Evolutionary conservation across 2,888 invertebrate genomes (phyloP).

Genomic region (Eilema caniola): DNA sequence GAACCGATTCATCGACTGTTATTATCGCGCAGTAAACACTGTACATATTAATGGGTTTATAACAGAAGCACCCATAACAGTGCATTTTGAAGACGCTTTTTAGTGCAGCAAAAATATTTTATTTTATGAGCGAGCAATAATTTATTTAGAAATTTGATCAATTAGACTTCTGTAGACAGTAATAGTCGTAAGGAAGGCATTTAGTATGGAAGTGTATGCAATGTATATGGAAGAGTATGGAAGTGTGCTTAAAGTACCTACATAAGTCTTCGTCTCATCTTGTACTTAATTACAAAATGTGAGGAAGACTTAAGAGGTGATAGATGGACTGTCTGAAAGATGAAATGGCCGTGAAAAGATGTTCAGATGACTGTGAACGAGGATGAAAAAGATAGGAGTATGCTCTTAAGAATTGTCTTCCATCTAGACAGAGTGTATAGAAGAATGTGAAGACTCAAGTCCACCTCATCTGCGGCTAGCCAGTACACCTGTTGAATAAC

Average conservation of each 20-base stretch:
- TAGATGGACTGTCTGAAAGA: neutral
- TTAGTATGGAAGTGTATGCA: neutral
- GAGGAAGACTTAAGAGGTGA: neutral
- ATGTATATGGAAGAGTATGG: no score
- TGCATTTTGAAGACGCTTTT: constrained; percentile 20
- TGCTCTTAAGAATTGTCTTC: no score
- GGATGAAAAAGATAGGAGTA: neutral
- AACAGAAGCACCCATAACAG: constrained; percentile 36
- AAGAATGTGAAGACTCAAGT: no score
- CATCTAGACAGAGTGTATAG: no score
- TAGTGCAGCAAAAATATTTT: neutral
- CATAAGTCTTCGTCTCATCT: no score
- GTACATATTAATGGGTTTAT: constrained; percentile 49
- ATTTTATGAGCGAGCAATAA: neutral
- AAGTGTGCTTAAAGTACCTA: no score
- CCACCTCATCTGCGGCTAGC: no score
- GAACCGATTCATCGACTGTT: constrained; percentile 55
- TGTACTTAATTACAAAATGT: no score
- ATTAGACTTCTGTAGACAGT: neutral
- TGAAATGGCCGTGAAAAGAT: neutral
- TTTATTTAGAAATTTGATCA: neutral
- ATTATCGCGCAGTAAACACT: constrained; percentile 54
- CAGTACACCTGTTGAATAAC: no score
- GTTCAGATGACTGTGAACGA: neutral
- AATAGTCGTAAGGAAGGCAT: neutral